Percentiles rank a stretch among this genome's conserved stretches.
Evolutionary conservation across 2,797 vertebrate species (phyloP).

Genomic region (Rallus crepitans): DNA sequence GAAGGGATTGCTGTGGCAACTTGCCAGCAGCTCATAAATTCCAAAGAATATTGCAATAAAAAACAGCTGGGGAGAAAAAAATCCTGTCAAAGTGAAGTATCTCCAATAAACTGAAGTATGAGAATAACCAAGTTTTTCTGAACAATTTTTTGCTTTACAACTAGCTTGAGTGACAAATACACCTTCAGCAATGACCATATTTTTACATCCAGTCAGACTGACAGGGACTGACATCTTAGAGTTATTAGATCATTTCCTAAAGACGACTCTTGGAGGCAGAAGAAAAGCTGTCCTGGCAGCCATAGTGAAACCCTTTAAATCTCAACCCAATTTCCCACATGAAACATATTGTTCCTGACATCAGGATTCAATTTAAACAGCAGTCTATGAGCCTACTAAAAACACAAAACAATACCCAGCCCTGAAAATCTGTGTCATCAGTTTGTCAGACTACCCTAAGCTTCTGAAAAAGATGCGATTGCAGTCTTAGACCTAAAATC

Average conservation of each 20-base stretch:
- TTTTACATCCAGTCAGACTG: background rate
- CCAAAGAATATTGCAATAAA: background rate
- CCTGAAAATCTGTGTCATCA: constrained; percentile 18
- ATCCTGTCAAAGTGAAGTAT: background rate
- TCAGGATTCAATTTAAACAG: constrained; percentile 22
- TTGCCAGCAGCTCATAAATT: background rate
- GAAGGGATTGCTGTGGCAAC: background rate
- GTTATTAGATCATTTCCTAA: background rate
- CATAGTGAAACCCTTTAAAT: background rate
- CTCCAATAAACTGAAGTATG: background rate
- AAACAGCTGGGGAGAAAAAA: background rate
- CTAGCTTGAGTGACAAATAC: background rate
- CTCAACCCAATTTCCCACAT: background rate
- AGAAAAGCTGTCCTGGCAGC: background rate
- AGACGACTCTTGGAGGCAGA: background rate
- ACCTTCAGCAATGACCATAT: background rate
- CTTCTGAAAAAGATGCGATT: background rate
- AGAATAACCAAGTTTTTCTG: background rate
- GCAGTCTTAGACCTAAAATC: background rate
- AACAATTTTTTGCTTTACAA: background rate
- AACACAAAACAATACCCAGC: background rate
- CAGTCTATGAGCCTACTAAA: background rate
- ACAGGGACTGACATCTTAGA: background rate
- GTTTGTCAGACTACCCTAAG: background rate
- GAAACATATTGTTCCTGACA: background rate